Evolutionary conservation across 2,113 vertebrate species (phyloP), one percentile per base, ranked within the genome.

Genomic region (Actenoides lindsayi): DNA sequence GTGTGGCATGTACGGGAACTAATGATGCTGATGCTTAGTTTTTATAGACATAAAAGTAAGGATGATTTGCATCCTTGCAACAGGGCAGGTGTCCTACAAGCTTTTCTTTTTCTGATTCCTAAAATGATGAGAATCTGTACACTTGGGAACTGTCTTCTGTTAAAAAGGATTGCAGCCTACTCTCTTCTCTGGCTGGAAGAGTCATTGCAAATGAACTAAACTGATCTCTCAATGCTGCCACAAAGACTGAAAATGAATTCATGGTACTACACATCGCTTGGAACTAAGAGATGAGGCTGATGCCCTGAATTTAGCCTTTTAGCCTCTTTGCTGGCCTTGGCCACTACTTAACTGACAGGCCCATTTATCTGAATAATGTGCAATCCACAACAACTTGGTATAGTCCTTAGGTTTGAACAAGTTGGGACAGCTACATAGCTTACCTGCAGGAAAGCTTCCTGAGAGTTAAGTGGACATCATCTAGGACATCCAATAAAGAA

Each of bases 11-110:
- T 83, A 80, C 56, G 65, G 20, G 41, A 94, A 93, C 71, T 70
- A 96, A 93, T 79, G 64, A 92, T 62, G 83, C 31, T 87, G 83
- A 93, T 74, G 42, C 64, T 95, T 81, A 65, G 70, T 42, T 91
- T 69, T 94, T 88, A 95, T 3, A 48, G 69, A 82, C 57, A 80
- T 78, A 73, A 96, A 74, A 87, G 67, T 27, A 90, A 92, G 76
- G 79, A 73, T 48, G 69, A 83, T 95, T 87, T 95, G 35, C 57
- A 76, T 70, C 31, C 64, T 64, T 81, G 65, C 39, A 94, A 48
- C n/a, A 73, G 17, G 73, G 60, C 42, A 77, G 25, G 44, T 88
- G 39, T 77, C 42, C 64, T 77, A 46, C 11, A 70, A 78, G 77
- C 56, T 75, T n/a, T 59, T 90, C 10, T 68, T 73, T 59, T 75